Evolutionary conservation across 2,888 invertebrate genomes (phyloP).

Genomic region (Epiblema foenella): DNA sequence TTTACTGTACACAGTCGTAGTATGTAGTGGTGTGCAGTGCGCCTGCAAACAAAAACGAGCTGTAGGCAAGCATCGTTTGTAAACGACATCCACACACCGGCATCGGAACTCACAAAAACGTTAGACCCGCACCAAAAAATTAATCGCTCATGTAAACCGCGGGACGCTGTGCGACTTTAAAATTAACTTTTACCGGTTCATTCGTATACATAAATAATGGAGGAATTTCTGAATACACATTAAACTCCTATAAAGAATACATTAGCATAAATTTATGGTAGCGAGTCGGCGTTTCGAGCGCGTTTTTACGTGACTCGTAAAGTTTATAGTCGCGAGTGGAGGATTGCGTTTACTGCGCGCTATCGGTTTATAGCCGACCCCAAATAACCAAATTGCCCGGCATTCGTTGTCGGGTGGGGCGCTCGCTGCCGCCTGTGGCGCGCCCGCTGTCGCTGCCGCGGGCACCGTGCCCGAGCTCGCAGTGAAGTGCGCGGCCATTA

Average conservation of each 20-base stretch:
- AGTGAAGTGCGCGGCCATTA: conserved; percentile 54
- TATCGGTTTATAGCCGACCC: conserved; percentile 83
- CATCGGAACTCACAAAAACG: conserved; percentile 65
- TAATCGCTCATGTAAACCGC: conserved; percentile 75
- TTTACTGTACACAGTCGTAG: too few relatives aligned
- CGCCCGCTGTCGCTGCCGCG: conserved; percentile 23
- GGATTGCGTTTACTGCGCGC: conserved; percentile 84
- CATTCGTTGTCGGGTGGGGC: conserved; percentile 63
- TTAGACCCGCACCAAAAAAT: conserved; percentile 60
- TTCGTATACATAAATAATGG: conserved; percentile 84
- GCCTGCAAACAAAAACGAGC: conserved; percentile 31
- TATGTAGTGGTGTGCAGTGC: neutral
- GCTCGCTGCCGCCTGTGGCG: conserved; percentile 43
- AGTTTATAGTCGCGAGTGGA: conserved; percentile 84
- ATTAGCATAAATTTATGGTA: conserved; percentile 85
- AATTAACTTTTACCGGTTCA: conserved; percentile 84
- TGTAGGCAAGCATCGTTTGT: conserved; percentile 30
- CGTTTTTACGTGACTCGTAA: conserved; percentile 85
- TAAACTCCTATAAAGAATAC: conserved; percentile 85
- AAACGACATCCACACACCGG: conserved; percentile 64
- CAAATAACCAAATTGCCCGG: conserved; percentile 82
- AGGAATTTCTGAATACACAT: conserved; percentile 85
- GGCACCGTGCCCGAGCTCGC: conserved; percentile 56
- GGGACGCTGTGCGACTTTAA: conserved; percentile 79
- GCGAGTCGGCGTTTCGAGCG: conserved; percentile 83